Conservation (phyloP, 92 coral and sea anemone genomes). For the Palythoa caribaeorum region DNA sequence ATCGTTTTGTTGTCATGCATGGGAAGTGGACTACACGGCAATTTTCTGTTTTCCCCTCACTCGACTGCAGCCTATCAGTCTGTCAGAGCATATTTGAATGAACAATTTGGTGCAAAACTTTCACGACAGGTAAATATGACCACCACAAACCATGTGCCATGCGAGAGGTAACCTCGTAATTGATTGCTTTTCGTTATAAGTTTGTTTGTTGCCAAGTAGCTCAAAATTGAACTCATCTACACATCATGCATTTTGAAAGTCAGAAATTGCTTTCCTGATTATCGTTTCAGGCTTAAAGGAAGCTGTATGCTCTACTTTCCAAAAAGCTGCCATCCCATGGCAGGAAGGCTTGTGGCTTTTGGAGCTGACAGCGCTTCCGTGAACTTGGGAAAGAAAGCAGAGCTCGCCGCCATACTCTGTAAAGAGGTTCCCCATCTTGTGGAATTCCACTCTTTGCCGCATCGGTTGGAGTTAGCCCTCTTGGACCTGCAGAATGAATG, state of each 20-base stretch:
- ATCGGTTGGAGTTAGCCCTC: slow-evolving; percentile 58
- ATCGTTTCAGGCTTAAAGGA: slow-evolving; percentile 55
- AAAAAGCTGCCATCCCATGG: slow-evolving; percentile 55
- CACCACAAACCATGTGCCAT: slow-evolving; percentile 15
- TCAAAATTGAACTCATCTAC: slow-evolving; percentile 13
- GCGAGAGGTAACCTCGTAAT: slow-evolving; percentile 26
- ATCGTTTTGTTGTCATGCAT: slow-evolving; percentile 3
- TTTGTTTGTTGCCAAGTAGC: slow-evolving; percentile 28
- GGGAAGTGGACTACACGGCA: slow-evolving; percentile 22
- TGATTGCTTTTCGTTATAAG: slow-evolving; percentile 26
- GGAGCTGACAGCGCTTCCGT: slow-evolving; percentile 64
- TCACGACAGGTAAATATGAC: slow-evolving; percentile 21
- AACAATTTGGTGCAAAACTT: slow-evolving; percentile 14
- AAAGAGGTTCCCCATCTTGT: slow-evolving; percentile 56
- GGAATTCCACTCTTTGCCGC: slow-evolving; percentile 64
- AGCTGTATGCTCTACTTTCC: slow-evolving; percentile 55
- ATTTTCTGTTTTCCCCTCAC: slow-evolving; percentile 29
- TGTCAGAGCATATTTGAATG: slow-evolving; percentile 25
- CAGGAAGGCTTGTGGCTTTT: slow-evolving; percentile 57
- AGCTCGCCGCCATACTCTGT: slow-evolving; percentile 44
- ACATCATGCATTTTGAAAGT: slow-evolving; percentile 20
- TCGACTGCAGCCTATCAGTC: slow-evolving; percentile 28
- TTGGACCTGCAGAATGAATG: slow-evolving; percentile 55
- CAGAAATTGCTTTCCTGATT: slow-evolving; percentile 34
- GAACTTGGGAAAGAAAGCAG: slow-evolving; percentile 54